Evolutionary conservation across 2,888 invertebrate species (phyloP), one percentile per base, ranked within the genome.

Genomic region (Lochmaea capreae): DNA sequence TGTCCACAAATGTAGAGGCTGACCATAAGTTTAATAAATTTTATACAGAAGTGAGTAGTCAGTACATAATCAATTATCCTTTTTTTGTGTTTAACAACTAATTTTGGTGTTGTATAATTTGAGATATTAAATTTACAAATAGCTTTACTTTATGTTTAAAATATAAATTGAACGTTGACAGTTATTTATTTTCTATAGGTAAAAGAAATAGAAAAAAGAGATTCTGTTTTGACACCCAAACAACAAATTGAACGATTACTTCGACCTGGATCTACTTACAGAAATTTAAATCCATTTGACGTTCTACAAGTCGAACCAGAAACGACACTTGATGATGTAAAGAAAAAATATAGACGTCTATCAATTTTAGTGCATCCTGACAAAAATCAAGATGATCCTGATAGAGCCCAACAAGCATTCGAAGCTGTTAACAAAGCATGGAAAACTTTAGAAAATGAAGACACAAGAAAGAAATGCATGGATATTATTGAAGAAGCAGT

Each of bases 311-410:
- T 96, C 67, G 98, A 99, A 83, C 97, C 97, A 14, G 96, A 97
- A 77, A 91, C 94, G 12, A 89, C 95, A 22, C 87, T 98, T 71
- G 97, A 98, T 81, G 97, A 97, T 85, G 94, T 98, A 69, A 98
- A 98, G 88, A 98, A 97, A 87, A 97, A 97, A 88, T 99, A 98
- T 88, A 92, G 97, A 62, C 75, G 82, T 89, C 91, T 99, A 84
- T 99, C 99, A 18, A 97, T 99, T 87, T 90, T 99, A 83, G 98
- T 99, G 49, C 99, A 99, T 93, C 99, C 99, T 26, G 99, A 99
- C 87, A 99, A 99, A 89, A 99, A 99, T 89, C 94, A 94, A 89
- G 97, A 99, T 88, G 97, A 99, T 87, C 89, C 92, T 42, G 99
- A 99, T 73, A 90, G 97, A 86, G 97, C 99, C 2, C 97, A 99